phyloP scores from a whole-genome alignment of 2,797 vertebrate species.

The Peromyscus attwateri region DNA sequence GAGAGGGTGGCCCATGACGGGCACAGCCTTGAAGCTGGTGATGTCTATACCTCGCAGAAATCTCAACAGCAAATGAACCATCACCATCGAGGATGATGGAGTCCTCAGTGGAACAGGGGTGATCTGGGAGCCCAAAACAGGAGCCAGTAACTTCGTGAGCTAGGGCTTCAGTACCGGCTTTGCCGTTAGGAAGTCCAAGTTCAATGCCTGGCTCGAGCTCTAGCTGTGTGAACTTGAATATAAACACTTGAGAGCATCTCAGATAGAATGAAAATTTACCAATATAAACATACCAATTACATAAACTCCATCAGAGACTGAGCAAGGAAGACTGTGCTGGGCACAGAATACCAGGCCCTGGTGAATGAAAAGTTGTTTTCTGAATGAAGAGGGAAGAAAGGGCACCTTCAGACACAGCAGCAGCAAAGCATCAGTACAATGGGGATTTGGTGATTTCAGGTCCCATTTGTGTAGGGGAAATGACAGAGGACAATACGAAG shows the following conservation, averaged over 20 bases:
- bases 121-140: neutral
- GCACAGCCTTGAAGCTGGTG: neutral
- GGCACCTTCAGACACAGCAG: neutral
- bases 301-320: neutral
- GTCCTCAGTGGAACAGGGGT: neutral
- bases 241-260: conserved; percentile 7
- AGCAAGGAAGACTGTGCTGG: conserved; percentile 9
- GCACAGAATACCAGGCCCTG: neutral
- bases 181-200: conserved; percentile 33
- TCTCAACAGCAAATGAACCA: neutral
- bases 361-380: conserved; percentile 11
- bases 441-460: neutral
- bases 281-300: neutral
- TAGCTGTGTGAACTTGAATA: neutral
- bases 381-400: neutral
- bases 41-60: neutral
- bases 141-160: neutral
- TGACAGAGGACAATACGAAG: neutral
- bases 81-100: neutral
- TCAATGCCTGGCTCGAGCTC: conserved; percentile 36
- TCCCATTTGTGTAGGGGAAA: neutral
- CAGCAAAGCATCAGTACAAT: neutral
- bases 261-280: neutral
- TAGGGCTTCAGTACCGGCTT: neutral
- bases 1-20: neutral